Conservation (phyloP, 2,113 vertebrate species). For the Saguinus midas region DNA sequence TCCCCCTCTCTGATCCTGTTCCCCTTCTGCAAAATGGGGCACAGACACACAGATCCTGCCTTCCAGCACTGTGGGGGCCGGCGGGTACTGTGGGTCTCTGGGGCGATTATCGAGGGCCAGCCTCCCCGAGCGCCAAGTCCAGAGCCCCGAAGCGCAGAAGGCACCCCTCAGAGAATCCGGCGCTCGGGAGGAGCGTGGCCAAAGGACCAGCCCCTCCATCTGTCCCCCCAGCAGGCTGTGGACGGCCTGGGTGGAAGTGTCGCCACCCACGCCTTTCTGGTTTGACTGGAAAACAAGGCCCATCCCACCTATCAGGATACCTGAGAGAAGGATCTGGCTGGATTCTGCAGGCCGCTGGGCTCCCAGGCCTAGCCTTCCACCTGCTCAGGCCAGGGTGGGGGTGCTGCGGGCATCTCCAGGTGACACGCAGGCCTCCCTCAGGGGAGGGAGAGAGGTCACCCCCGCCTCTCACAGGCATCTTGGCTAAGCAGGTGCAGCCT, state of each 20-base stretch:
- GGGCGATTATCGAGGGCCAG: rapidly evolving
- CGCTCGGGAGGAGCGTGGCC: neutral
- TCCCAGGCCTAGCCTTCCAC: neutral
- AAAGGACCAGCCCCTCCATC: constrained; percentile 58
- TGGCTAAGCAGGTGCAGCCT: neutral
- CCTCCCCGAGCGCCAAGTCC: neutral
- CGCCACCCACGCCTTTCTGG: constrained; percentile 76
- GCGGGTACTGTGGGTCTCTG: neutral
- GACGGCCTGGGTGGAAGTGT: constrained; percentile 38
- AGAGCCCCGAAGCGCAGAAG: neutral
- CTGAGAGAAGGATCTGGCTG: neutral
- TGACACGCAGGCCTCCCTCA: neutral
- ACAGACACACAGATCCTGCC: rapidly evolving
- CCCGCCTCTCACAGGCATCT: neutral
- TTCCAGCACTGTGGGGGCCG: neutral
- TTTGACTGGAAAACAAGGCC: constrained; percentile 64
- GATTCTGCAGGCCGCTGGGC: neutral
- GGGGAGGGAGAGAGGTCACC: neutral
- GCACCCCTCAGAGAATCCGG: neutral
- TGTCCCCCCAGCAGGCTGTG: constrained; percentile 73
- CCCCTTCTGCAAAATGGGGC: neutral
- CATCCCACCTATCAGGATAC: neutral
- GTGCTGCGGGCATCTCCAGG: neutral
- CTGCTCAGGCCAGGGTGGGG: neutral
- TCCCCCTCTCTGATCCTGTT: neutral